Percentiles rank a stretch among this genome's conserved stretches.
These are phyloP conservation scores for Colaptes auratus DNA, from an alignment of 2,113 vertebrate genomes.

Conservation along the genomic window DNA sequence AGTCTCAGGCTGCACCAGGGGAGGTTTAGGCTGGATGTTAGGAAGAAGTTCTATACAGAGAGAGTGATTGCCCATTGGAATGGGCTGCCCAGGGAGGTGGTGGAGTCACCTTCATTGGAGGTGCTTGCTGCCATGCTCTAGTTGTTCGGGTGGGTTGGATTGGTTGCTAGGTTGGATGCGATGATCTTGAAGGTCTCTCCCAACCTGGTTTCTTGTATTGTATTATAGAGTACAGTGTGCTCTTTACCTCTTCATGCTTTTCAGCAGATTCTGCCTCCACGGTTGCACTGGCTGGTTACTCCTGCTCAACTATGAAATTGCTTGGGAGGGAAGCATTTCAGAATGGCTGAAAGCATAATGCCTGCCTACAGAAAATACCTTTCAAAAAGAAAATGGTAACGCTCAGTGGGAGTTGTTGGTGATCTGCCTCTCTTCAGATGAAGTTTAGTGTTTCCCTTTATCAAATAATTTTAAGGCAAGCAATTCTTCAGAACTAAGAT, in stretches of 20 bases:
- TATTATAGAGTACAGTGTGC: constrained; percentile 18
- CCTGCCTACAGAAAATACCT: neutral
- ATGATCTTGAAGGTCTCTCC: no score
- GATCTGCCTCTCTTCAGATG: constrained; percentile 25
- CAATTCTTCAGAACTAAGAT: neutral
- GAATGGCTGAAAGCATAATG: constrained; percentile 15
- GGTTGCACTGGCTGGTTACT: constrained; percentile 4
- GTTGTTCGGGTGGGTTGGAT: no score
- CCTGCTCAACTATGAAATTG: constrained; percentile 8
- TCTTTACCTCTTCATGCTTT: neutral
- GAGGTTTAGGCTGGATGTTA: no score
- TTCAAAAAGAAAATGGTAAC: constrained; percentile 36
- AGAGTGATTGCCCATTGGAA: no score
- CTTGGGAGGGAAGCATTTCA: constrained; percentile 35
- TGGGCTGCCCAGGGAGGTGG: no score
- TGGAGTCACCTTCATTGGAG: no score
- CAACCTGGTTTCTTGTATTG: no score
- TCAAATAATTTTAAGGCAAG: constrained; percentile 10
- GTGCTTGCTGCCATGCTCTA: no score
- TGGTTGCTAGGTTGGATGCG: no score
- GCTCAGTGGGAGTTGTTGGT: neutral
- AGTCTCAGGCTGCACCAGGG: no score
- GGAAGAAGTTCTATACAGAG: no score
- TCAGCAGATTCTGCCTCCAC: neutral
- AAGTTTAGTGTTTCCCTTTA: neutral